A percentile compares a stretch with the other conserved stretches of the same genome.
These are phyloP conservation scores for Scelioninae gen. 2 DNA, from an alignment of 2,888 invertebrate species.

Conservation along the genomic window DNA sequence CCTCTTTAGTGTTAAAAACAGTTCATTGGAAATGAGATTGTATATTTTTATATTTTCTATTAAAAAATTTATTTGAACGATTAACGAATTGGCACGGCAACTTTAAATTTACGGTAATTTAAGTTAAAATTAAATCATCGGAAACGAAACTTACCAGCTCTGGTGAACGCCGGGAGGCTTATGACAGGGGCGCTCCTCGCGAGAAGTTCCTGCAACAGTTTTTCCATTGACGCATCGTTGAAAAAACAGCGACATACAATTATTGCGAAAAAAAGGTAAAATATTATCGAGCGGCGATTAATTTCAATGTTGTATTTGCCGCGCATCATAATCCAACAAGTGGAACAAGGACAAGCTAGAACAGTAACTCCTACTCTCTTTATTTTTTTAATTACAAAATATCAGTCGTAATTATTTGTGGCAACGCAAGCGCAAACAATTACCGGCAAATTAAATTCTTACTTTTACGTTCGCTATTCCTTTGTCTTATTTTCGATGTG, in stretches of 20 bases:
- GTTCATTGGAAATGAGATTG: no score
- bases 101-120: not conserved
- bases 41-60: no score
- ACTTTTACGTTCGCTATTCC: constrained; percentile 1
- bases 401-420: constrained; percentile 35
- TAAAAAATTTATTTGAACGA: no score
- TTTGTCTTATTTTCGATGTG: constrained; percentile 11
- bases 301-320: constrained; percentile 39
- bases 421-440: constrained; percentile 21
- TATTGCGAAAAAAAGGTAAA: constrained; percentile 9
- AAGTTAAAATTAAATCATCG: no score
- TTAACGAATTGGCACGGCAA: no score
- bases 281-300: constrained; percentile 42
- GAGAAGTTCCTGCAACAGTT: constrained; percentile 25
- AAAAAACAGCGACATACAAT: constrained; percentile 22
- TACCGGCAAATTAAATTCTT: constrained; percentile 28
- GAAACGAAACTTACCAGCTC: constrained; percentile 27
- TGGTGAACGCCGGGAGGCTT: constrained; percentile 12
- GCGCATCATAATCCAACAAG: constrained; percentile 47
- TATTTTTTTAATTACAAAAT: constrained; percentile 49
- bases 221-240: not conserved
- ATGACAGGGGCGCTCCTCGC: constrained; percentile 30
- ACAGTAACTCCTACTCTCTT: constrained; percentile 45
- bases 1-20: no score
- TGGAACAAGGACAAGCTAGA: constrained; percentile 52